A percentile compares a stretch with the other conserved stretches of the same genome.
These are phyloP conservation scores for Puntigrus tetrazona DNA, from an alignment of 2,113 vertebrate genomes.

Conservation along the genomic window DNA sequence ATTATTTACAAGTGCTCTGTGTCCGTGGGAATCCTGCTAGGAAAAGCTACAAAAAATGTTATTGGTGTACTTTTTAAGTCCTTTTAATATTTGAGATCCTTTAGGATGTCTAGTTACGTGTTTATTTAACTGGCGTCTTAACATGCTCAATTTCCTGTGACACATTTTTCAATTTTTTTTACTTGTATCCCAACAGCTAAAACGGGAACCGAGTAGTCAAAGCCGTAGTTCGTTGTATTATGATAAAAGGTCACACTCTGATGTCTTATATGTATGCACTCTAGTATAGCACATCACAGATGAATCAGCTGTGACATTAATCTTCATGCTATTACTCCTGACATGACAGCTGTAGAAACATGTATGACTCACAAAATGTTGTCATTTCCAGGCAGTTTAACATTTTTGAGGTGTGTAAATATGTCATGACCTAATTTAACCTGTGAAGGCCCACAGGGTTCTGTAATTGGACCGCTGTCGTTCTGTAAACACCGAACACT, in stretches of 20 bases:
- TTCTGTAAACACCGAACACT: background rate
- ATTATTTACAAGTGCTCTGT: background rate
- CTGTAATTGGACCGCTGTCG: background rate
- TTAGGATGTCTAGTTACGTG: background rate
- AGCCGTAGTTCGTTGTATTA: background rate
- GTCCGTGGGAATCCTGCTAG: background rate
- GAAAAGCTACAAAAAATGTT: background rate
- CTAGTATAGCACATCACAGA: background rate
- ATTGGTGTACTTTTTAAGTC: background rate
- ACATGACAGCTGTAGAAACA: background rate
- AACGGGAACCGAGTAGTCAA: background rate
- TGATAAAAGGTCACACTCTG: background rate
- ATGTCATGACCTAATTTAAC: background rate
- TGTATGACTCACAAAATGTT: background rate
- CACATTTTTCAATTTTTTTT: background rate
- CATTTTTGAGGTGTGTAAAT: conserved; percentile 3
- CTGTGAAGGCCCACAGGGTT: background rate
- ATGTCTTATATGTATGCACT: background rate
- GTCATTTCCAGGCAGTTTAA: background rate
- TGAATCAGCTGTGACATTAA: background rate
- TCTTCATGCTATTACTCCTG: background rate
- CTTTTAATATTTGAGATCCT: background rate
- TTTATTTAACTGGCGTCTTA: background rate
- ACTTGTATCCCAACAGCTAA: background rate
- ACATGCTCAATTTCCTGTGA: background rate